These are phyloP conservation scores for Electrophaes corylata DNA, from an alignment of 2,888 invertebrate genomes.

Conservation along the genomic window DNA sequence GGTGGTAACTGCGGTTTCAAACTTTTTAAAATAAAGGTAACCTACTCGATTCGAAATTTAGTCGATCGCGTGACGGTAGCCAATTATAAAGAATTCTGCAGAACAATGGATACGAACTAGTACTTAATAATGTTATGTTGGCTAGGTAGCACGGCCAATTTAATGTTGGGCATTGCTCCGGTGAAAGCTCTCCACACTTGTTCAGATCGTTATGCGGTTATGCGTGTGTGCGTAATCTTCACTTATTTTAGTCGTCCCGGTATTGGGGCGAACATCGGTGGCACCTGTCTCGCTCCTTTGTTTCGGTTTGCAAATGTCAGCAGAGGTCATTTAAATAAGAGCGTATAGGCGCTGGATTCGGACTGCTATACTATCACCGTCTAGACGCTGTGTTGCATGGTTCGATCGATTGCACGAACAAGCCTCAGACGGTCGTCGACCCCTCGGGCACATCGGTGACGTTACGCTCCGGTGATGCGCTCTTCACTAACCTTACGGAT, in stretches of 20 bases:
- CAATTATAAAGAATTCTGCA: slow-evolving; percentile 47
- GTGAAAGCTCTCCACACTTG: slow-evolving; percentile 74
- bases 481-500: slow-evolving; percentile 72
- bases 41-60: slow-evolving; percentile 48
- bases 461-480: slow-evolving; percentile 82
- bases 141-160: slow-evolving; percentile 32
- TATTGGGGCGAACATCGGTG: slow-evolving; percentile 59
- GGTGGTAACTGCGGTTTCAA: slow-evolving; percentile 25
- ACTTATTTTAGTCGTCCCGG: slow-evolving; percentile 73
- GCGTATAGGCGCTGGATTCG: slow-evolving; percentile 74
- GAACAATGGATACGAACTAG: slow-evolving; percentile 55
- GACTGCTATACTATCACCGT: slow-evolving; percentile 75
- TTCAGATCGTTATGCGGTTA: slow-evolving; percentile 46
- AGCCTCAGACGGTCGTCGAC: slow-evolving; percentile 81
- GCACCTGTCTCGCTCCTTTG: slow-evolving; percentile 81
- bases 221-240: slow-evolving; percentile 63
- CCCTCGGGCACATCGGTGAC: slow-evolving; percentile 83
- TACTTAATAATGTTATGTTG: slow-evolving; percentile 33
- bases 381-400: slow-evolving; percentile 82
- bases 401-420: slow-evolving; percentile 81
- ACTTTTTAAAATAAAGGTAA: slow-evolving; percentile 32
- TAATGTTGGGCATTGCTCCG: slow-evolving; percentile 50
- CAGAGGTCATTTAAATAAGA: slow-evolving; percentile 82
- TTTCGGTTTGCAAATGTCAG: slow-evolving; percentile 81
- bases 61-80: slow-evolving; percentile 61